Conservation (phyloP, 1,140 invertebrate species). For the Drosophila kikkawai region DNA sequence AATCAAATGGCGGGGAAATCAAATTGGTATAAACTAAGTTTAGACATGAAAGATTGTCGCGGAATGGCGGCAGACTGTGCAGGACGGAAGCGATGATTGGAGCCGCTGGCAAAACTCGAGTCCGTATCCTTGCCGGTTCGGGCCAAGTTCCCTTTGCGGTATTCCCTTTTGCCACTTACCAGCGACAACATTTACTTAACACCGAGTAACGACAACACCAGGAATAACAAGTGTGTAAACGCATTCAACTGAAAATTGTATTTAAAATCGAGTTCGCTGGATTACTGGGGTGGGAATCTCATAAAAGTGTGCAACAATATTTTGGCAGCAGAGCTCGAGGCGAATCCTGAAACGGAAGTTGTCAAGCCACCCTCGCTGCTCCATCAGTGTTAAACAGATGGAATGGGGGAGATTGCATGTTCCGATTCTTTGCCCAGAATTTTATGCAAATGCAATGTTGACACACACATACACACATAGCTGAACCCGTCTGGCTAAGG, state of each 20-base stretch:
- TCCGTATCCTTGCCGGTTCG: conserved; percentile 13
- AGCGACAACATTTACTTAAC: conserved; percentile 80
- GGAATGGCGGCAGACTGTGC: conserved; percentile 58
- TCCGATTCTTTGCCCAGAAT: conserved; percentile 49
- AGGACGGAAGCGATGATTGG: conserved; percentile 49
- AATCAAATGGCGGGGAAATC: conserved; percentile 76
- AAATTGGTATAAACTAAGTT: conserved; percentile 80
- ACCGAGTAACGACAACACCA: conserved; percentile 62
- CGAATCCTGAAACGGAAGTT: conserved; percentile 27
- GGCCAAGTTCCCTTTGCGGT: conserved; percentile 12
- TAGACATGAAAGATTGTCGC: conserved; percentile 80
- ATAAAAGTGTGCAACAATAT: conserved; percentile 59
- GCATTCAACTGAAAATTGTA: conserved; percentile 74
- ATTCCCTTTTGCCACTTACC: conserved; percentile 69
- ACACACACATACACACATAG: conserved; percentile 43
- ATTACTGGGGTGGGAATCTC: conserved; percentile 8
- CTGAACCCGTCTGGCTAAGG: conserved; percentile 9
- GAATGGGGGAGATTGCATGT: conserved; percentile 47
- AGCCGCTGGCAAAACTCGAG: conserved; percentile 24
- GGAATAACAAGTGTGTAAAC: conserved; percentile 61
- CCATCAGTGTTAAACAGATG: conserved; percentile 24
- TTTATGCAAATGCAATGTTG: conserved; percentile 78
- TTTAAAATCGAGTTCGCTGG: conserved; percentile 68
- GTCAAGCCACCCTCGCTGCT: conserved; percentile 32
- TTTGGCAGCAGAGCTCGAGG: conserved; percentile 14